phyloP scores from a whole-genome alignment of 2,113 vertebrate species.

The Nematolebias whitei region DNA sequence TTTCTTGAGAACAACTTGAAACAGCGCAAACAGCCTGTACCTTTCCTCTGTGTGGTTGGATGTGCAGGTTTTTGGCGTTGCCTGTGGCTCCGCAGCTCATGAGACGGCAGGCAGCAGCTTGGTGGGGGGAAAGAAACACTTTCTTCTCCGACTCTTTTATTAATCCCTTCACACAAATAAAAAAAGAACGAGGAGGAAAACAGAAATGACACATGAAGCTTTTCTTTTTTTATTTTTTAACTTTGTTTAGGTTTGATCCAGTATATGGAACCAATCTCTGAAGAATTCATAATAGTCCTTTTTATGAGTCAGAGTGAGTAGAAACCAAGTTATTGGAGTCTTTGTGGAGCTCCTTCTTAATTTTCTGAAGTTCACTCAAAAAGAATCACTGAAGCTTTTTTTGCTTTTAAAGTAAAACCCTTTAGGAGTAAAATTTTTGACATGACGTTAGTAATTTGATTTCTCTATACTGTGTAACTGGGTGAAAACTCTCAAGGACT shows the following conservation, averaged over 20 bases:
- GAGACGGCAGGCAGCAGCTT: constrained; percentile 53
- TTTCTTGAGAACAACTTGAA: constrained; percentile 70
- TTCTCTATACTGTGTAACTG: background rate
- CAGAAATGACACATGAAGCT: constrained; percentile 72
- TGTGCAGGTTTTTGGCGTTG: constrained; percentile 62
- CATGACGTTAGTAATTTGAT: background rate
- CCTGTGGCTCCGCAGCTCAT: constrained; percentile 67
- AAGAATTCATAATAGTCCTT: constrained; percentile 61
- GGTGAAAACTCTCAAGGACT: background rate
- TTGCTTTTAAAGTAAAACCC: constrained; percentile 56
- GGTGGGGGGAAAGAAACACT: constrained; percentile 43
- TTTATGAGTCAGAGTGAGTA: constrained; percentile 38
- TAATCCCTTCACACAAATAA: constrained; percentile 49
- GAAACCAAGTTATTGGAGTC: constrained; percentile 16
- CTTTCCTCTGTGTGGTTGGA: constrained; percentile 64
- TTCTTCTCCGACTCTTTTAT: constrained; percentile 52
- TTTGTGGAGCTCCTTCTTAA: constrained; percentile 27
- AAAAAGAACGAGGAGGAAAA: constrained; percentile 49
- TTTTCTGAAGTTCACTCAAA: constrained; percentile 42
- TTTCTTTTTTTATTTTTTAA: constrained; percentile 53
- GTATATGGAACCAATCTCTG: constrained; percentile 55
- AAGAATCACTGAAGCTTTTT: constrained; percentile 54
- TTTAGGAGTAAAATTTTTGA: constrained; percentile 42
- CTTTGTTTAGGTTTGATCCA: constrained; percentile 57
- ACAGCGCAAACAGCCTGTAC: constrained; percentile 50